Conservation (phyloP, 2,888 invertebrate species). For the Lutraria lutraria region DNA sequence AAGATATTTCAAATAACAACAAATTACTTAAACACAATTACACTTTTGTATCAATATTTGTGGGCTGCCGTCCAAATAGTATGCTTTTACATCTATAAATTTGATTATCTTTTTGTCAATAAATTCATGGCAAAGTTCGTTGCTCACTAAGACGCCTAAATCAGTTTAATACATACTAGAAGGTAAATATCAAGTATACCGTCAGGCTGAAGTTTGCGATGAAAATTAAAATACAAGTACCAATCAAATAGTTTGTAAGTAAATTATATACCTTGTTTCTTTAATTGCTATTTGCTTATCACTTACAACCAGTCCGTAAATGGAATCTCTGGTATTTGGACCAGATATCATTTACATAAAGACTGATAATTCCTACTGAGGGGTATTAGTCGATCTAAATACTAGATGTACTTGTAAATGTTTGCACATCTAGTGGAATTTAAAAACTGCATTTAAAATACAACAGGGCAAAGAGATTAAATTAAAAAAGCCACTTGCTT, state of each 20-base stretch:
- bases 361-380: constrained; percentile 10
- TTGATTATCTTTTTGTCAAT: background rate
- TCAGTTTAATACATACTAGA: background rate
- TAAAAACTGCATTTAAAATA: background rate
- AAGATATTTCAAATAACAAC: no score
- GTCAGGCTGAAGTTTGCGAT: background rate
- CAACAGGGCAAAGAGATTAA: background rate
- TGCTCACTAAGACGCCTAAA: background rate
- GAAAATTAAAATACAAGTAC: constrained; percentile 40
- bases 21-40: no score
- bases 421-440: background rate
- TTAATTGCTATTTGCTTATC: constrained; percentile 42
- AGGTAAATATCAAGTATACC: constrained; percentile 20
- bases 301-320: background rate
- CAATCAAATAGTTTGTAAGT: constrained; percentile 18
- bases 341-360: constrained; percentile 31
- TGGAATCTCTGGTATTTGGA: constrained; percentile 31
- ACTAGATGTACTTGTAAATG: background rate
- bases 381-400: background rate
- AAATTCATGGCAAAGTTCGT: background rate
- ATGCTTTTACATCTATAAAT: background rate
- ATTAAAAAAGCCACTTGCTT: no score
- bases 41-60: background rate
- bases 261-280: constrained; percentile 25
- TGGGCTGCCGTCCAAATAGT: background rate